Percentiles rank a stretch among this genome's conserved stretches.
These are phyloP conservation scores for Tinea trinotella DNA, from an alignment of 2,888 invertebrate genomes.

Conservation along the genomic window DNA sequence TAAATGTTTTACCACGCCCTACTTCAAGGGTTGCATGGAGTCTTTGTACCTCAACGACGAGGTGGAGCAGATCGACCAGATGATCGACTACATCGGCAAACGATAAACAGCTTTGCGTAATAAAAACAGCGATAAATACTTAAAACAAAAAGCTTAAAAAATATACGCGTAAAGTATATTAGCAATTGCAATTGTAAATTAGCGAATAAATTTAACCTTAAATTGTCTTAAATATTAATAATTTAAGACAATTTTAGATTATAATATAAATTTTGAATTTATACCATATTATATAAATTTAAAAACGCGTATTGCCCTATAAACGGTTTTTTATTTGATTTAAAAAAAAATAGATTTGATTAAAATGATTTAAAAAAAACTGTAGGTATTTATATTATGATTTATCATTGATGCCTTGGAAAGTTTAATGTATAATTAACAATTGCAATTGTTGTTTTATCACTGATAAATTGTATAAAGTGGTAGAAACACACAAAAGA, in stretches of 20 bases:
- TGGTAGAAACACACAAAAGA: neutral
- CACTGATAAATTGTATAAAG: neutral
- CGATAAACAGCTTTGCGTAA: conserved; percentile 48
- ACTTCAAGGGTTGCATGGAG: conserved; percentile 87
- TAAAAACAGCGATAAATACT: neutral
- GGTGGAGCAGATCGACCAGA: conserved; percentile 82
- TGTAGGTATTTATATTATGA: no score
- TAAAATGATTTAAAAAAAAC: no score
- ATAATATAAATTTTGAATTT: no score
- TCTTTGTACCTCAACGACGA: conserved; percentile 84
- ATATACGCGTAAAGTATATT: neutral
- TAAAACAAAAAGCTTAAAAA: neutral
- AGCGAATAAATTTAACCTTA: no score
- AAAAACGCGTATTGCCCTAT: no score
- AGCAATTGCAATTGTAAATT: neutral
- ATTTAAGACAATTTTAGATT: no score
- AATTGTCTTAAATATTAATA: no score
- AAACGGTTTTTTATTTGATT: no score
- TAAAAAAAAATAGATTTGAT: no score
- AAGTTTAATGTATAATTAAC: no score
- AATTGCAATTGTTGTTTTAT: neutral
- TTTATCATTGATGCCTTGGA: no score
- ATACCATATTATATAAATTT: no score
- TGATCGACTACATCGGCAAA: conserved; percentile 85
- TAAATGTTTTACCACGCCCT: conserved; percentile 84